These are phyloP conservation scores for Octopus bimaculoides DNA, from an alignment of 1,140 invertebrate species.

Conservation along the genomic window DNA sequence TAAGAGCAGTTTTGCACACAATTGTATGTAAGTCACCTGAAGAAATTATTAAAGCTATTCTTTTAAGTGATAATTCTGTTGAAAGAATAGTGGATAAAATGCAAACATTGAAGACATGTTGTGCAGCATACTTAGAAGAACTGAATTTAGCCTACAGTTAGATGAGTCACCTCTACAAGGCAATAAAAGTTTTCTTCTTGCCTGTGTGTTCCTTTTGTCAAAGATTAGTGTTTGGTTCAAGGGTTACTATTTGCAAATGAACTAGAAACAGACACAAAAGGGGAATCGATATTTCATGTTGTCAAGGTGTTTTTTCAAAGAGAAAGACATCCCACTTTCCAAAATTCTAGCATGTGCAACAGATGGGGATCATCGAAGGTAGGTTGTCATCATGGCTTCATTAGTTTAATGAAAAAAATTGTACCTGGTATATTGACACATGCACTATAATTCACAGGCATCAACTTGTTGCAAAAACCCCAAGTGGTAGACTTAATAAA, in stretches of 20 bases:
- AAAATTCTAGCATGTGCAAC: not conserved
- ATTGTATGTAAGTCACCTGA: not conserved
- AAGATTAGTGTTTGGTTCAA: not conserved
- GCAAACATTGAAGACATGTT: constrained; percentile 4
- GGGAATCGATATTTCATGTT: not conserved
- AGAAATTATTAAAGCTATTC: not conserved
- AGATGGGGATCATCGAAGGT: not conserved
- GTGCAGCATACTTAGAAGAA: not conserved
- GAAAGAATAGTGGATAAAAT: not conserved
- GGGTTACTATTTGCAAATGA: not conserved
- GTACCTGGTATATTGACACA: not conserved
- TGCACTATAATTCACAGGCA: not conserved
- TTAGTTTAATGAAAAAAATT: not conserved
- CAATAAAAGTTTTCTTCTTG: not conserved
- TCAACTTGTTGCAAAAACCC: not conserved
- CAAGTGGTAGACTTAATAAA: not conserved
- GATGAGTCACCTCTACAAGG: not conserved
- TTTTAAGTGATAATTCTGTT: constrained; percentile 1
- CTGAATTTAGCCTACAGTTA: not conserved
- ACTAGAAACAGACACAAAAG: not conserved
- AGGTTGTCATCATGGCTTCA: constrained; percentile 2
- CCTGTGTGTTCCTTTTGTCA: constrained; percentile 4
- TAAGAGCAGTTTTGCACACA: not conserved
- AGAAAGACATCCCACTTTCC: not conserved
- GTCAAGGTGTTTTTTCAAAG: not conserved